Base-by-base conservation (phyloP, 64 coral and sea anemone genomes). In the Pachyseris speciosa region DNA sequence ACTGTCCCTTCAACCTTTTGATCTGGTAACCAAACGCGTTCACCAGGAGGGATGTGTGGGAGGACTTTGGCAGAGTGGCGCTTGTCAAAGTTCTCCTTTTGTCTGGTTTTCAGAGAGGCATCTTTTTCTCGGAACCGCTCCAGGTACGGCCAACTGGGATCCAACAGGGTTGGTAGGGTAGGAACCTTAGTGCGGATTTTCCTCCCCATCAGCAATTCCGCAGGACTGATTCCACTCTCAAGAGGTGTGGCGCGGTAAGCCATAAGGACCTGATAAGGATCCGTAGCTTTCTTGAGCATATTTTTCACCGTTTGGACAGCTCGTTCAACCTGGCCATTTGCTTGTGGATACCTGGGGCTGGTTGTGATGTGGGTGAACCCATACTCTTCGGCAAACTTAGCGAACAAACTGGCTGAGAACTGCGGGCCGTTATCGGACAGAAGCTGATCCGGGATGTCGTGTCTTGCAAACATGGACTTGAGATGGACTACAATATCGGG, bases 171-270 rank as follows among this genome's bases (percentile, higher is more conserved):
- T 26, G 24, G 45, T 13, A 32, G 15, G 16, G 50, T 80, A 34
- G 76, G 76, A 43, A 80, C 45, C 39, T 53, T 39, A 53, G 43
- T 53, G 28, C 76, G 25, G 48, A 80, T 50, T 53, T 53, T 80
- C n/a, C 76, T 80, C 33, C 45, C 47, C 45, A 80, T 80, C 39
- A 80, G n/a, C 33, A 80, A 53, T 34, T 80, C 76, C 15, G 76
- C 76, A 17, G 76, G 76, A 11, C 45, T 55, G 76, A 26, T 32
- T 57, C 76, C 76, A 57, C 76, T 53, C 42, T 47, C 37, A 53
- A 80, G 55, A 58, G 76, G 47, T 58, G 76, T 53, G 37, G 76
- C 48, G 9, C 76, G 76, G 55, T 80, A 80, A 6, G 47, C 76
- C 76, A 80, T 55, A 9, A 80, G 55, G 16, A 7, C 76, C 57